Base-by-base conservation (phyloP, 2,888 invertebrate species). In the Pasiphila rectangulata region DNA sequence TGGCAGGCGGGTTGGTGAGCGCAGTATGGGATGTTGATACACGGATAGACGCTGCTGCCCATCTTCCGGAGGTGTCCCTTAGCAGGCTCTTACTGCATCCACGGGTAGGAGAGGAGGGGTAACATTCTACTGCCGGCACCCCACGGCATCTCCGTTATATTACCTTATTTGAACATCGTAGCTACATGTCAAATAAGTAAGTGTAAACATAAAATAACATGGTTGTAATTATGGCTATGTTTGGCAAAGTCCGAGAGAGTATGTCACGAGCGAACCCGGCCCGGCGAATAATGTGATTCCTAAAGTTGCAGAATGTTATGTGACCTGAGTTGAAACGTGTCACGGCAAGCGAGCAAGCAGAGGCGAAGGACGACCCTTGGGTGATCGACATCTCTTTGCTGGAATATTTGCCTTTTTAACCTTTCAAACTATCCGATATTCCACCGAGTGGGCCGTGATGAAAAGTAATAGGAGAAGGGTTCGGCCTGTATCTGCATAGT, bases 281-380 rank as follows among this genome's bases (percentile, higher is more conserved):
- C 54, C 45, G 55, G 62, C 56, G 63, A 59, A 67, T 67, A 67
- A 69, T 64, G 63, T 61, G 60, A 64, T 64, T 66, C 56, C 57
- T 59, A 56, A 64, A 69, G 60, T 69, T 67, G 57, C 51, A 68
- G 66, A 67, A 65, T 69, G 63, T 53, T 61, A 59, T 54, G 53
- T 57, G 52, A 48, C 48, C 53, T 51, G 46, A 38, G 46, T 25
- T 43, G 46, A 51, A 48, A 51, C 48, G 52, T 54, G 54, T 54
- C 54, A 50, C 54, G 41, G 45, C 30, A 38, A 41, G 30, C 49
- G 35, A 35, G n/a, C n/a, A n/a, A n/a, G n/a, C n/a, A n/a, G 16
- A 32, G 29, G 27, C 42, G 21, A 35, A 40, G 46, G 34, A 25
- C 21, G 46, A 47, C 47, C 55, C 57, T 51, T 46, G 35, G 16